These are phyloP conservation scores for Ascaphus truei DNA, from an alignment of 2,113 vertebrate species.

Conservation along the genomic window DNA sequence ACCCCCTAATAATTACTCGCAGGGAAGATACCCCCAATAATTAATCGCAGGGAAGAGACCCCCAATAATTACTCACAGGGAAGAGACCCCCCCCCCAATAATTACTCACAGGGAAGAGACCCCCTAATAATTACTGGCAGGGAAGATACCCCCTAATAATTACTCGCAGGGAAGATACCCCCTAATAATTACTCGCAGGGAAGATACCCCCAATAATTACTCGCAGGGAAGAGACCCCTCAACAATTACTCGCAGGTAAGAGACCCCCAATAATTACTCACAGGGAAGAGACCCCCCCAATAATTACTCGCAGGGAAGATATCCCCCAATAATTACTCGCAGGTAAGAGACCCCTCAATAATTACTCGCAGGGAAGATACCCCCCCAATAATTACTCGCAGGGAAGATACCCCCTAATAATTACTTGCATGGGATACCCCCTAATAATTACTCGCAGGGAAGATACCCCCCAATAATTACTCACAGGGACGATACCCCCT, in stretches of 20 bases:
- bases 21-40: slow-evolving; percentile 14
- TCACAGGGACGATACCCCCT: slow-evolving; percentile 17
- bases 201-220: slow-evolving; percentile 6
- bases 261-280: too few species aligned
- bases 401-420: slow-evolving; percentile 6
- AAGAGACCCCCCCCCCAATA: too few species aligned
- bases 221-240: neutral
- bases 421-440: slow-evolving; percentile 23
- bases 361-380: slow-evolving; percentile 20
- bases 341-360: neutral
- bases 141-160: slow-evolving; percentile 12
- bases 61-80: slow-evolving; percentile 22
- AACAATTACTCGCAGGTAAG: slow-evolving; percentile 22
- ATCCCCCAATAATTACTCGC: too few species aligned
- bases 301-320: slow-evolving; percentile 25
- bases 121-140: slow-evolving; percentile 18
- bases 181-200: slow-evolving; percentile 21
- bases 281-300: neutral
- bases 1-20: slow-evolving; percentile 16
- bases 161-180: neutral
- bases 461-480: slow-evolving; percentile 15
- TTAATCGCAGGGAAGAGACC: neutral
- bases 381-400: too few species aligned
- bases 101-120: neutral
- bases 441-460: neutral